Conservation (phyloP, 1,140 invertebrate species). For the Tribolium castaneum region DNA sequence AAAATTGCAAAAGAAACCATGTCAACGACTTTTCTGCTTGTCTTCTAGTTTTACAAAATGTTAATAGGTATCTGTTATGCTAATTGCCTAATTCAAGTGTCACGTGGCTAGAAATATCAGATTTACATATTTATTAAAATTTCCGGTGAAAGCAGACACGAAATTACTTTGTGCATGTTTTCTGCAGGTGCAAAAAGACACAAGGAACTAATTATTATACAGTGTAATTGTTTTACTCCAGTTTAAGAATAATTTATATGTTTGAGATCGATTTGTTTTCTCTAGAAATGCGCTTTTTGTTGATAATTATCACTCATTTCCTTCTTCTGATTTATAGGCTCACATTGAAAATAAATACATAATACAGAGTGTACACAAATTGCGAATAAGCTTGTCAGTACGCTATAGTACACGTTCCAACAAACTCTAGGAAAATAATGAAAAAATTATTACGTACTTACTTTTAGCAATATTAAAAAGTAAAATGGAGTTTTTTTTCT, state of each 20-base stretch:
- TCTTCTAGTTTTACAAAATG: background rate
- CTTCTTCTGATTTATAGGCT: too few species aligned
- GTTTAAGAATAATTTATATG: background rate
- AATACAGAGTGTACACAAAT: too few species aligned
- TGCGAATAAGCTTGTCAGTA: too few species aligned
- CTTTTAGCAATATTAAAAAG: too few species aligned
- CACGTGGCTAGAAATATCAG: background rate
- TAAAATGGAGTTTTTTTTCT: too few species aligned
- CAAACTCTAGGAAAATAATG: too few species aligned
- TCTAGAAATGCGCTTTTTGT: too few species aligned
- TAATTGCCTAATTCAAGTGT: background rate
- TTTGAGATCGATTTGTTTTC: too few species aligned
- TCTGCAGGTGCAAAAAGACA: background rate
- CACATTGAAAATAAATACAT: too few species aligned
- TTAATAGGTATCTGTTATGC: background rate
- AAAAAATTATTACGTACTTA: too few species aligned
- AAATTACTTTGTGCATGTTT: background rate
- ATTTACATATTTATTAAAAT: background rate
- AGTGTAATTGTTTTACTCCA: background rate
- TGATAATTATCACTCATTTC: too few species aligned
- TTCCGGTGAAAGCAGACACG: slow-evolving; percentile 14
- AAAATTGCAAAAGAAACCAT: background rate
- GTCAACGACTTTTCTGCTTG: background rate
- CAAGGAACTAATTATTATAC: background rate
- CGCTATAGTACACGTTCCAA: too few species aligned